Evolutionary conservation across 2,797 vertebrate species (phyloP).

Genomic region (Sebastes goodei): DNA sequence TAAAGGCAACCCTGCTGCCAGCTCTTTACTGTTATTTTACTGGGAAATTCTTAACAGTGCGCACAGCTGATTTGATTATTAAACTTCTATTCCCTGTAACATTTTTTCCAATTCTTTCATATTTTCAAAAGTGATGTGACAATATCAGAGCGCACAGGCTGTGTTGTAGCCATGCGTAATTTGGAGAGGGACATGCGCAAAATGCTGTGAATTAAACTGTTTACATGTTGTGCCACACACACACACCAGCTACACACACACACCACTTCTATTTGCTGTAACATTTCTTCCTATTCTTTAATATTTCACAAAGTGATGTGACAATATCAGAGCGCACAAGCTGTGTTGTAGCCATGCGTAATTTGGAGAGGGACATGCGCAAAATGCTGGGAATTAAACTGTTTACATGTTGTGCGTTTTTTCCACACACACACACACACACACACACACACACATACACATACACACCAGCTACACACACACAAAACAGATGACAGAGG

Average conservation of each 20-base stretch:
- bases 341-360: not conserved
- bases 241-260: not conserved
- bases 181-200: not conserved
- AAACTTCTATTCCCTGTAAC: not conserved
- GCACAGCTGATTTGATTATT: not conserved
- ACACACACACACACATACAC: not conserved
- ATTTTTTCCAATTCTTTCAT: too few relatives aligned
- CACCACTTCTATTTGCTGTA: not conserved
- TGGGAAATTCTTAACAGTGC: too few relatives aligned
- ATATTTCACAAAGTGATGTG: not conserved
- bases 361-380: not conserved
- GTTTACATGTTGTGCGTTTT: conserved; percentile 6
- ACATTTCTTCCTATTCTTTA: too few relatives aligned
- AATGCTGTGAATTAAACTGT: conserved; percentile 19
- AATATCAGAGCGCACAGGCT: too few relatives aligned
- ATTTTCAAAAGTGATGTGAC: too few relatives aligned
- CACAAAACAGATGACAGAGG: conserved; percentile 62
- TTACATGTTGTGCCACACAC: conserved; percentile 1
- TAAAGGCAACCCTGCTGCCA: too few relatives aligned
- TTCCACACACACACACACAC: not conserved
- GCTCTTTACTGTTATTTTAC: too few relatives aligned
- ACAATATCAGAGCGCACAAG: not conserved
- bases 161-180: not conserved
- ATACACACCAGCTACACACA: not conserved
- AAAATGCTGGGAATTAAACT: conserved; percentile 12